Evolutionary conservation across 2,797 vertebrate genomes (phyloP), one percentile per base, ranked within the genome.

Genomic region (Macropus fuliginosus): DNA sequence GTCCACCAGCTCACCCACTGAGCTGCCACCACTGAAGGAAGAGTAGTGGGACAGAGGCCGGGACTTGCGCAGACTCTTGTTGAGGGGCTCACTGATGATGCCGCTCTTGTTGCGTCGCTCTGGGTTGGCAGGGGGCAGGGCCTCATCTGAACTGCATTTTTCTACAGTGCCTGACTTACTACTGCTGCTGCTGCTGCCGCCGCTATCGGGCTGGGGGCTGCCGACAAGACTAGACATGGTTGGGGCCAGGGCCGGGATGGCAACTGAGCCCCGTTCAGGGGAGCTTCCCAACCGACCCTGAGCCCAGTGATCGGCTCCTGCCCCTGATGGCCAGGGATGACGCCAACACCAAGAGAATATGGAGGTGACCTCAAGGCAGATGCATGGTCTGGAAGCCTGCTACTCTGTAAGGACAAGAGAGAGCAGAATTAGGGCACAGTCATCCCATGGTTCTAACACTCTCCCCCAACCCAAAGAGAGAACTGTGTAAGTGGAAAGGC

Each of bases 41-140:
- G 99, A 99, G 97, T 99, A 99, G 98, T 99, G 99, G 96, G 99
- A 99, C 98, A 99, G 99, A 29, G 99, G 99, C 98, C 99, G 99
- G 97, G 99, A 99, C 98, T 99, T 99, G 98, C 99, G 99, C 97
- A 99, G 99, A 98, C 99, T 99, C 98, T 99, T 99, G 98, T 99
- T 99, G 98, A 99, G 99, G 66, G 99, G 99, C 98, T 99, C 99
- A 46, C 99, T 99, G 99, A 99, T 99, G 99, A 99, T 99, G 98
- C 99, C 99, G 57, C 99, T 99, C 97, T 99, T 99, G 99, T 99
- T 99, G 98, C 99, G 99, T 97, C 99, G 99, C 98, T 99, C 99
- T 1, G 99, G 98, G 0, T 97, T 99, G 97, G 99, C 98, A 0
- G 99, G 99, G 55, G 99, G 98, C 89, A 99, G 98, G 93, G 99